phyloP scores from a whole-genome alignment of 2,113 vertebrate species.

The Pteronura brasiliensis region DNA sequence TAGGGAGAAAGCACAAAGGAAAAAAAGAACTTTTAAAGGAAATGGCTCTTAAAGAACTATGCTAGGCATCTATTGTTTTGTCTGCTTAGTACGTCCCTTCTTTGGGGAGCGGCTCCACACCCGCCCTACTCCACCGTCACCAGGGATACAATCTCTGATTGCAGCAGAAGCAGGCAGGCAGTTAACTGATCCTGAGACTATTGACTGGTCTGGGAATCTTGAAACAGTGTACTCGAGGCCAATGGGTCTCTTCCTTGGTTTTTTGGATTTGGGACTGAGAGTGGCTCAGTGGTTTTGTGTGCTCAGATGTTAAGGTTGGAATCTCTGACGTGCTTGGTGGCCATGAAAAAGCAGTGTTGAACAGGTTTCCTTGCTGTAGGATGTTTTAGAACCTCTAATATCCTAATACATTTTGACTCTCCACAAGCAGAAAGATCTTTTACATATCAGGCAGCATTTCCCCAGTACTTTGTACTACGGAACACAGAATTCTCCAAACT shows the following conservation, averaged over 20 bases:
- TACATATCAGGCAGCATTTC: background rate
- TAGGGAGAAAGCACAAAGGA: constrained; percentile 21
- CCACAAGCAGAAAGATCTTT: background rate
- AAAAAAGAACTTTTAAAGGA: background rate
- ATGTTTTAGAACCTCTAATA: background rate
- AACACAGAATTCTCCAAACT: background rate
- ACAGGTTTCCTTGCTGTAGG: background rate
- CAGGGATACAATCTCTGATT: background rate
- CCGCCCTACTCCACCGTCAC: background rate
- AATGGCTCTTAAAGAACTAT: background rate
- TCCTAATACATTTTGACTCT: background rate
- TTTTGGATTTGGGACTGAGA: background rate
- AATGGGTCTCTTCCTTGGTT: background rate
- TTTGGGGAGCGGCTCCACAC: background rate
- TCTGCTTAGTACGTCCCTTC: background rate
- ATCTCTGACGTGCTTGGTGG: background rate
- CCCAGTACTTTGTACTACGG: background rate
- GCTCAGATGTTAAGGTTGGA: background rate
- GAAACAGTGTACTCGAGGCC: background rate
- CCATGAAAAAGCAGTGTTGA: background rate
- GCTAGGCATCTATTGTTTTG: background rate
- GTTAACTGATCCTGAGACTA: background rate
- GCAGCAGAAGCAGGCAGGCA: background rate
- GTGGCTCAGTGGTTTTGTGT: background rate
- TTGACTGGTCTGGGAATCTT: background rate